Conservation (phyloP, 2,888 invertebrate genomes). For the Epistrophe eligans region DNA sequence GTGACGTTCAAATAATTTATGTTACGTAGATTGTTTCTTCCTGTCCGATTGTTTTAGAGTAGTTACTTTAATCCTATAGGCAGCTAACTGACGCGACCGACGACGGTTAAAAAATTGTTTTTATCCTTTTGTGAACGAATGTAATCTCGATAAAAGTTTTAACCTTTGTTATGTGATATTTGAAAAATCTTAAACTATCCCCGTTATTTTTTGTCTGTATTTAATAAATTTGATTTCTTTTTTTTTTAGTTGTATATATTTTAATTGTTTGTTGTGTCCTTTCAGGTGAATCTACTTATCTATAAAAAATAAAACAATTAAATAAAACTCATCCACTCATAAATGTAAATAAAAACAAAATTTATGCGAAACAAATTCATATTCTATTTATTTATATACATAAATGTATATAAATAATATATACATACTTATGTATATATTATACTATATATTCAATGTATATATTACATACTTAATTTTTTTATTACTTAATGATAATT, state of each 20-base stretch:
- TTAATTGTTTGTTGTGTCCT: conserved; percentile 77
- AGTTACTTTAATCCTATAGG: no score
- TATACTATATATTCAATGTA: conserved; percentile 58
- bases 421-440: conserved; percentile 45
- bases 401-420: conserved; percentile 28
- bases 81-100: no score
- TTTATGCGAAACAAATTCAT: conserved; percentile 52
- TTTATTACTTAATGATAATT: conserved; percentile 56
- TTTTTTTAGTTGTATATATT: conserved; percentile 60
- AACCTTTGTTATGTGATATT: no score
- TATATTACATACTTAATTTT: conserved; percentile 61
- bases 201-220: not conserved
- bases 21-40: no score
- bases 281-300: conserved; percentile 83
- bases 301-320: conserved; percentile 77
- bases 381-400: conserved; percentile 35
- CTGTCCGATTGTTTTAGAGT: no score
- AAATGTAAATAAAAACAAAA: conserved; percentile 64
- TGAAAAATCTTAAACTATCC: conserved; percentile 20
- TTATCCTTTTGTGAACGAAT: no score
- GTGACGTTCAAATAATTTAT: no score
- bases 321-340: conserved; percentile 64
- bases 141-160: no score
- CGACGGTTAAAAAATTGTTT: no score
- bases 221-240: conserved; percentile 13